Base-by-base conservation (phyloP, 1,140 invertebrate genomes). In the Globodera ellingtonae region DNA sequence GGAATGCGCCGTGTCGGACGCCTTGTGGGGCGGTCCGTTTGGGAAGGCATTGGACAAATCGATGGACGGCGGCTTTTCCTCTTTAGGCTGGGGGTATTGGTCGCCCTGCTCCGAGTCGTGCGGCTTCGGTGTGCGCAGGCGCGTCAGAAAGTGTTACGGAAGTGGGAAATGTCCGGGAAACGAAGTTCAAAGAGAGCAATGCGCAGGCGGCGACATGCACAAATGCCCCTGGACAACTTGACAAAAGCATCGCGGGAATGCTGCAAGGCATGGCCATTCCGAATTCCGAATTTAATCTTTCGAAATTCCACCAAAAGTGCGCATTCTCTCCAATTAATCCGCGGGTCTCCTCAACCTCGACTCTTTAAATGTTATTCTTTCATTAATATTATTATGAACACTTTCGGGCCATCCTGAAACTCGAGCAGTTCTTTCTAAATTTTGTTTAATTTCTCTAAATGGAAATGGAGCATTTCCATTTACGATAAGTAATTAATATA, bases 71-170 rank as follows among this genome's bases (percentile, higher is more conserved):
- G 44, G 50, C 24, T 80, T 6, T 80, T 70, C 44, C 35, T 0
- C 44, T 79, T 77, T 74, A 88, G 87, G 87, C 18, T 89, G 87
- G 87, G 87, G 87, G 56, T 89, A 89, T 50, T 89, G 88, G 87
- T 85, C 83, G 3, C 71, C 81, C 8, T 88, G 88, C 62, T 87
- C 81, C 15, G 81, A 83, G 75, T 82, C 83, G 15, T 89, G 87
- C 75, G 87, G 88, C 4, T 75, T 78, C 44, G 88, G 87, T 10
- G 59, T 87, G 52, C 79, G 89, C 35, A 81, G 87, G 78, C 76
- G 89, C 24, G 84, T 89, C 15, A 74, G 87, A 9, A 88, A 89
- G 77, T 89, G 87, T 65, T 89, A 89, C 79, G 87, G 88, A 9
- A 79, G 72, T 24, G 87, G 87, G 21, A 69, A 75, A 24, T 89